These are phyloP conservation scores for Periparus ater DNA, from an alignment of 2,797 vertebrate species.

Conservation along the genomic window DNA sequence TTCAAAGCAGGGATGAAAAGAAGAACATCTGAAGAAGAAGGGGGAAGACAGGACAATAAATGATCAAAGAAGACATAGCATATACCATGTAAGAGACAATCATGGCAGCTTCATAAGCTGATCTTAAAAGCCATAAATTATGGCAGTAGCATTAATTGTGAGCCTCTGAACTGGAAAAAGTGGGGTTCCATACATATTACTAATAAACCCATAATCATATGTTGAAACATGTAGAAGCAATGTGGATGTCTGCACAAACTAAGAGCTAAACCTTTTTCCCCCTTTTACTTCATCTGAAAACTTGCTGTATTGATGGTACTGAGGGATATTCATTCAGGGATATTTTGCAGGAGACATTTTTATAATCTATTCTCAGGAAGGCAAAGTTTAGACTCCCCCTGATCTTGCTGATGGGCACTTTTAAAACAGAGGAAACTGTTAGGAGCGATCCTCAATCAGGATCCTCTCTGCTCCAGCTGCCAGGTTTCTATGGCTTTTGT, in stretches of 20 bases:
- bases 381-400: not conserved
- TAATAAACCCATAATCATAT: not conserved
- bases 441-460: not conserved
- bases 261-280: not conserved
- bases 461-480: not conserved
- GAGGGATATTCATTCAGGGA: not conserved
- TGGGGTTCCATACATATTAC: not conserved
- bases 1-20: constrained; percentile 6
- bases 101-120: not conserved
- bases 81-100: not conserved
- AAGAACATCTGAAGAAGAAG: not conserved
- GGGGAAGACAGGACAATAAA: not conserved
- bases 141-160: not conserved
- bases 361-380: not conserved
- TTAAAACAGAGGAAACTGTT: not conserved
- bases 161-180: not conserved
- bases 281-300: not conserved
- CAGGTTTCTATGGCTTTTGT: not conserved
- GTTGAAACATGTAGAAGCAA: not conserved
- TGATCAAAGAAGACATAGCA: not conserved
- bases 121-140: not conserved
- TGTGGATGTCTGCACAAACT: not conserved
- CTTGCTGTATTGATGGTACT: not conserved
- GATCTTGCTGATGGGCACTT: not conserved
- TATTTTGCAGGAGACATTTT: not conserved